Conservation (phyloP, 2,888 invertebrate genomes). For the Coelinius sp. region DNA sequence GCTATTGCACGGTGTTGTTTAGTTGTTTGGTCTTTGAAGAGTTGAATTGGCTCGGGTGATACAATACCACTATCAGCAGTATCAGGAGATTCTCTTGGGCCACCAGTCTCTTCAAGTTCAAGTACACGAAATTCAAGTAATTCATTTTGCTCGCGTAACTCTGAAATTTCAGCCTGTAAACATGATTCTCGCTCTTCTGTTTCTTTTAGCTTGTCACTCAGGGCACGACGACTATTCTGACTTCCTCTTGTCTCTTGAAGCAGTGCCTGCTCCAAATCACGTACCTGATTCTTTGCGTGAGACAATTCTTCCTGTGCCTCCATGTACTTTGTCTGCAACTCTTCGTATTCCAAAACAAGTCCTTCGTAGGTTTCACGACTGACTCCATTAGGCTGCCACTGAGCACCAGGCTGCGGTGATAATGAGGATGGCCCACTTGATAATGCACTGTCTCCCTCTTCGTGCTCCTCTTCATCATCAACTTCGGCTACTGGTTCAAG, state of each 20-base stretch:
- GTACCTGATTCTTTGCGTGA: slow-evolving; percentile 72
- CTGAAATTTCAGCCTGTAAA: slow-evolving; percentile 79
- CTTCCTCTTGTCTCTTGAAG: slow-evolving; percentile 66
- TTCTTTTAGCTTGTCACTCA: slow-evolving; percentile 69
- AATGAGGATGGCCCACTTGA: slow-evolving; percentile 81
- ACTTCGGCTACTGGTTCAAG: slow-evolving; percentile 66
- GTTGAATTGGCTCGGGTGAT: slow-evolving; percentile 73
- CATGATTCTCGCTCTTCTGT: slow-evolving; percentile 73
- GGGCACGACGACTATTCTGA: slow-evolving; percentile 64
- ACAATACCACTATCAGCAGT: slow-evolving; percentile 60
- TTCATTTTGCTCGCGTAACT: slow-evolving; percentile 85
- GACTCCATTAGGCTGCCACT: slow-evolving; percentile 54
- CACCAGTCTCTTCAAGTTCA: slow-evolving; percentile 78
- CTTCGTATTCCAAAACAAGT: slow-evolving; percentile 61
- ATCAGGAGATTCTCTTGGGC: slow-evolving; percentile 56
- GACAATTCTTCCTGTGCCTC: slow-evolving; percentile 71
- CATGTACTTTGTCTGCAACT: slow-evolving; percentile 57
- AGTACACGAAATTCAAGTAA: slow-evolving; percentile 84
- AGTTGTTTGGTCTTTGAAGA: slow-evolving; percentile 57
- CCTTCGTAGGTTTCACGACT: slow-evolving; percentile 68
- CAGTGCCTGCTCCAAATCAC: slow-evolving; percentile 72
- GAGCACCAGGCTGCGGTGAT: slow-evolving; percentile 76
- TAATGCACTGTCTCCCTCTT: slow-evolving; percentile 78
- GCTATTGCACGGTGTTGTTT: slow-evolving; percentile 63
- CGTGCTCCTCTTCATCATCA: slow-evolving; percentile 65